Evolutionary conservation across 2,888 invertebrate species (phyloP).

Genomic region (Ametastegia equiseti): DNA sequence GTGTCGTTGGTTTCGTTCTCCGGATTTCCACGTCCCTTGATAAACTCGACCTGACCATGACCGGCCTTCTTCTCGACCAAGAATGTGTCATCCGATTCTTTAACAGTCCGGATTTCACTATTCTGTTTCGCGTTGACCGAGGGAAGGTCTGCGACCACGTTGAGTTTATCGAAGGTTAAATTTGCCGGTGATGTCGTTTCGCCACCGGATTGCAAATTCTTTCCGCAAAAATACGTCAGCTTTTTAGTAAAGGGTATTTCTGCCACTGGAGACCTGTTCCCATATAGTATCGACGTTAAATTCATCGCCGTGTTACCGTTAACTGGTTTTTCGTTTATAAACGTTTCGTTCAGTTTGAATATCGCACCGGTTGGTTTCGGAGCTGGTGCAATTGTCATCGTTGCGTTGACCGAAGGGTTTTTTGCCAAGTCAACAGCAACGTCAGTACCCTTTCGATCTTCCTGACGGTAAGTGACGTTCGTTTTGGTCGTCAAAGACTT

Average conservation of each 20-base stretch:
- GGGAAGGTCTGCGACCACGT: constrained; percentile 10
- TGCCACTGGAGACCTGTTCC: constrained; percentile 1
- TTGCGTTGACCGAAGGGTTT: background rate
- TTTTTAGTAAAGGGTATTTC: constrained; percentile 29
- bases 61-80: constrained; percentile 35
- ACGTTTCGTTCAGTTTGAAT: constrained; percentile 45
- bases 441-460: constrained; percentile 2
- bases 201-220: background rate
- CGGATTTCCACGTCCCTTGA: background rate
- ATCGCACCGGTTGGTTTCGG: constrained; percentile 36
- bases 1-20: background rate
- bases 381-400: constrained; percentile 11
- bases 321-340: constrained; percentile 40
- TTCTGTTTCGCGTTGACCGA: constrained; percentile 7
- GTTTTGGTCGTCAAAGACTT: background rate
- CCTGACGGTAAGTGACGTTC: constrained; percentile 9
- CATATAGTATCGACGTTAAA: constrained; percentile 7
- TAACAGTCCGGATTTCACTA: background rate
- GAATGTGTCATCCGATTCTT: constrained; percentile 25
- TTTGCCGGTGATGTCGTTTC: constrained; percentile 30
- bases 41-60: constrained; percentile 33
- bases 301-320: background rate
- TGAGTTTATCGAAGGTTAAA: constrained; percentile 19
- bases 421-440: constrained; percentile 25
- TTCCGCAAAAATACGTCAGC: background rate